Percentiles rank a stretch among this genome's conserved stretches.
Conservation (phyloP, 2,797 vertebrate species). For the Leptoclinus maculatus region DNA sequence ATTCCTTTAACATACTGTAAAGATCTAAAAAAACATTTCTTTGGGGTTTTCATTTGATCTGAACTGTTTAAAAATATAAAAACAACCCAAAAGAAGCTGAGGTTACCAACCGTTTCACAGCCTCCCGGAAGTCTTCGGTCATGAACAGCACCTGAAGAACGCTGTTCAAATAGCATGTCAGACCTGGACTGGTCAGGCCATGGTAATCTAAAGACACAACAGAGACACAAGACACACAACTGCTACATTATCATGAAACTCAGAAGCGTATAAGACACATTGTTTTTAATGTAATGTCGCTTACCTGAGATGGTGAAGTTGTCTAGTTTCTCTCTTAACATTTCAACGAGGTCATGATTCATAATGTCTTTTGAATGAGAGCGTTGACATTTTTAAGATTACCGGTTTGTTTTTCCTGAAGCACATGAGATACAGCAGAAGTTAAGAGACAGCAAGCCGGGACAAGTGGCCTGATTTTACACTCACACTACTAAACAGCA, state of each 20-base stretch:
- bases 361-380: constrained; percentile 6
- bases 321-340: constrained; percentile 34
- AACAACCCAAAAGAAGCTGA: not conserved
- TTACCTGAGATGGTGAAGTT: constrained; percentile 49
- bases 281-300: not conserved
- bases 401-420: not conserved
- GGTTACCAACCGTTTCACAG: constrained; percentile 63
- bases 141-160: constrained; percentile 82
- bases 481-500: not conserved
- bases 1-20: not conserved
- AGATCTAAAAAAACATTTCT: not conserved
- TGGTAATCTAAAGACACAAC: constrained; percentile 56
- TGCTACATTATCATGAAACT: not conserved
- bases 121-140: constrained; percentile 74
- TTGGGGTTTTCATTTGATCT: not conserved
- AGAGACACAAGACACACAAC: not conserved
- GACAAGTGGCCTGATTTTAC: not conserved
- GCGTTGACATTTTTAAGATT: constrained; percentile 11
- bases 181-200: constrained; percentile 79
- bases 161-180: constrained; percentile 82
- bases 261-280: not conserved
- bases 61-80: not conserved
- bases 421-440: not conserved
- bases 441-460: not conserved
- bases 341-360: constrained; percentile 1